phyloP scores from a whole-genome alignment of 1,140 invertebrate genomes.

The Calephelis virginiensis region DNA sequence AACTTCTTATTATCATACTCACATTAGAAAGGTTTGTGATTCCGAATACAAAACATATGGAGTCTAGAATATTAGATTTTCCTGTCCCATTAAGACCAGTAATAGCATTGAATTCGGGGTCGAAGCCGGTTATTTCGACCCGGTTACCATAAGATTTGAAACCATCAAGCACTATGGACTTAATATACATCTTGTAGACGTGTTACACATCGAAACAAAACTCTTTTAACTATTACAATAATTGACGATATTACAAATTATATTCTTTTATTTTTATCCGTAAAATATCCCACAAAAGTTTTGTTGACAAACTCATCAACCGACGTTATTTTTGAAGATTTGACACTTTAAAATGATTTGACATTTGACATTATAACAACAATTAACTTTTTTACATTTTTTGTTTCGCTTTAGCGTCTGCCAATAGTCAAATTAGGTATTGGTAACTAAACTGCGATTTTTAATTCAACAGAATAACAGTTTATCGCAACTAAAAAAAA shows the following conservation, averaged over 20 bases:
- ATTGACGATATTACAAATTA: neutral
- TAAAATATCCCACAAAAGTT: neutral
- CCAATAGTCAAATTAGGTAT: no score
- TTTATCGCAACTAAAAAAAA: no score
- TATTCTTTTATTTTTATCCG: neutral
- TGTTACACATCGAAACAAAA: constrained; percentile 9
- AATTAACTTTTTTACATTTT: no score
- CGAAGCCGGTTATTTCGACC: constrained; percentile 96
- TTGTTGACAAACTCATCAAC: neutral
- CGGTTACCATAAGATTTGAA: constrained; percentile 98
- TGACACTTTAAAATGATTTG: no score
- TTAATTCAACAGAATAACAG: no score
- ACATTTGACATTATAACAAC: no score
- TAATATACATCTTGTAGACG: constrained; percentile 90
- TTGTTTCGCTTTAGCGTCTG: no score
- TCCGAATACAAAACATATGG: constrained; percentile 98
- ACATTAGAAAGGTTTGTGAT: constrained; percentile 96
- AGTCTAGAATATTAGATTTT: constrained; percentile 99
- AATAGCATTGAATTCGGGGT: constrained; percentile 98
- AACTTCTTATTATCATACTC: constrained; percentile 50
- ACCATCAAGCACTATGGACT: constrained; percentile 96
- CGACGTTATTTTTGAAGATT: no score
- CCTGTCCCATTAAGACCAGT: constrained; percentile 99
- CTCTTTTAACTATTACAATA: neutral
- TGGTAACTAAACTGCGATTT: no score